Evolutionary conservation across 2,113 vertebrate species (phyloP).

Genomic region (Gavia stellata): DNA sequence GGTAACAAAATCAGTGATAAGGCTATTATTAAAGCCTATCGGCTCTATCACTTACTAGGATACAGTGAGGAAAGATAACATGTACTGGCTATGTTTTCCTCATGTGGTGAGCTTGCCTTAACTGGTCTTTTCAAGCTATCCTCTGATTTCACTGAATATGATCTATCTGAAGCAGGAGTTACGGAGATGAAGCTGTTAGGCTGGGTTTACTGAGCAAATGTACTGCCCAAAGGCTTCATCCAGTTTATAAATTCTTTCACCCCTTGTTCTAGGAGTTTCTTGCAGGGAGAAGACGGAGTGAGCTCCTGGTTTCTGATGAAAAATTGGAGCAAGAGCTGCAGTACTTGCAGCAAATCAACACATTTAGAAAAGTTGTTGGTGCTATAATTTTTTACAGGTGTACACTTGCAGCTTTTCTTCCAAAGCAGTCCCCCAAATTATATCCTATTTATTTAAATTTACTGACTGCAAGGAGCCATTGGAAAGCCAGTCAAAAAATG

Average conservation of each 20-base stretch:
- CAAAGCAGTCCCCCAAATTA: constrained; percentile 11
- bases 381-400: background rate
- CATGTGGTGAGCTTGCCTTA: constrained; percentile 54
- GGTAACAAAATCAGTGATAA: background rate
- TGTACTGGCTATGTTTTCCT: background rate
- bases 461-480: background rate
- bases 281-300: constrained; percentile 24
- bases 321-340: constrained; percentile 22
- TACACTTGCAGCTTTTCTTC: constrained; percentile 12
- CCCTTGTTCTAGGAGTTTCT: constrained; percentile 59
- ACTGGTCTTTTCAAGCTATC: constrained; percentile 10
- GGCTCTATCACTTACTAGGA: background rate
- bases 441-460: constrained; percentile 49
- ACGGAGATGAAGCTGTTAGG: constrained; percentile 3
- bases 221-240: constrained; percentile 54
- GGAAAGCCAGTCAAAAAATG: background rate
- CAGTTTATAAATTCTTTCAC: constrained; percentile 45
- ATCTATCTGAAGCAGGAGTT: constrained; percentile 21
- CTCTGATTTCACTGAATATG: constrained; percentile 40
- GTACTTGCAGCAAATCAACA: constrained; percentile 51
- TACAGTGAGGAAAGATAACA: background rate
- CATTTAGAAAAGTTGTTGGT: background rate
- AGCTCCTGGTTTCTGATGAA: constrained; percentile 40
- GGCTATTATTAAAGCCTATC: background rate
- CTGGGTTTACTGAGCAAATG: constrained; percentile 55